phyloP scores from a whole-genome alignment of 2,797 vertebrate species.

The Bufotes viridis region DNA sequence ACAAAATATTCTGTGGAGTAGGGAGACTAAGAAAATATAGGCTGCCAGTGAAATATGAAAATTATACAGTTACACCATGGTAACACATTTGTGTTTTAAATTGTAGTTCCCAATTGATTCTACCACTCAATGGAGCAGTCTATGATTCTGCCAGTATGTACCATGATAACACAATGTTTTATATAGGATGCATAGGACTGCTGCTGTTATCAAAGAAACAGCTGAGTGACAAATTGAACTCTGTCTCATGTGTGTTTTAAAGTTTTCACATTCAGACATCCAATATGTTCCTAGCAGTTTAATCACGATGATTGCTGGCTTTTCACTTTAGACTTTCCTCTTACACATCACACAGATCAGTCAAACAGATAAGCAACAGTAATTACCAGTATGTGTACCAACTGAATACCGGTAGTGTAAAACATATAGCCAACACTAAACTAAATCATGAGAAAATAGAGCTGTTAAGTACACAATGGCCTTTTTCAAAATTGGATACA shows the following conservation, averaged over 20 bases:
- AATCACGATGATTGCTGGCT: slow-evolving; percentile 32
- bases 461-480: slow-evolving; percentile 43
- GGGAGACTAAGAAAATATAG: too few relatives aligned
- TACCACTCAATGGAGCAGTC: not conserved
- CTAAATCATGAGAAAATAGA: slow-evolving; percentile 39
- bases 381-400: slow-evolving; percentile 39
- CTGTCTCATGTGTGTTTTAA: not conserved
- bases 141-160: not conserved
- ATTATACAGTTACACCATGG: too few relatives aligned
- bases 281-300: slow-evolving; percentile 11
- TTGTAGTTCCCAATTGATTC: too few relatives aligned
- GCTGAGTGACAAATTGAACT: not conserved
- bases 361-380: slow-evolving; percentile 45
- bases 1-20: too few relatives aligned
- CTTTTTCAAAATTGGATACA: slow-evolving; percentile 36
- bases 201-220: not conserved
- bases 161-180: not conserved
- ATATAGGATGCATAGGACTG: too few relatives aligned
- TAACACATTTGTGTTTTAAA: too few relatives aligned
- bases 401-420: slow-evolving; percentile 33
- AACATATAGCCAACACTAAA: slow-evolving; percentile 49
- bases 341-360: slow-evolving; percentile 20
- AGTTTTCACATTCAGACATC: not conserved
- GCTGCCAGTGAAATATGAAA: too few relatives aligned
- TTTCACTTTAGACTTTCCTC: slow-evolving; percentile 41